phyloP scores from a whole-genome alignment of 2,113 vertebrate genomes.

The Thymallus thymallus region DNA sequence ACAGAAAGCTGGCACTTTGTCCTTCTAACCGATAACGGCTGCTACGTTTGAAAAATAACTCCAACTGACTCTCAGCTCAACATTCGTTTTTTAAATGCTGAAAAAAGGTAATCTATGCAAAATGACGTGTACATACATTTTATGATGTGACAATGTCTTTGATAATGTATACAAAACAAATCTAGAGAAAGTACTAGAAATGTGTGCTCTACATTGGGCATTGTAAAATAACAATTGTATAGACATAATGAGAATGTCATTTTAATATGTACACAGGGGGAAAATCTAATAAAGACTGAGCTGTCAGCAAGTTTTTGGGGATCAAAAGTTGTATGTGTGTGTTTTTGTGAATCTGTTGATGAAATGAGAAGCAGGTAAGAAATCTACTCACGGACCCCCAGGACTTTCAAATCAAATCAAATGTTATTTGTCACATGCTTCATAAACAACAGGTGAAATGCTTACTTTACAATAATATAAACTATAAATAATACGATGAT shows the following conservation, averaged over 20 bases:
- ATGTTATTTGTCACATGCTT: too few species aligned
- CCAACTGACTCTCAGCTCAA: neutral
- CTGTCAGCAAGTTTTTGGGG: neutral
- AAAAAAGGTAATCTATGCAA: neutral
- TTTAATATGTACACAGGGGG: neutral
- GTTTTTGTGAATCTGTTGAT: neutral
- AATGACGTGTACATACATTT: slow-evolving; percentile 1
- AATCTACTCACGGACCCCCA: too few species aligned
- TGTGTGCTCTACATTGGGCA: neutral
- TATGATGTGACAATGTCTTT: neutral
- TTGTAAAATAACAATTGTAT: slow-evolving; percentile 6
- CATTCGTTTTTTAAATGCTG: neutral
- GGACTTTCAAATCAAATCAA: too few species aligned
- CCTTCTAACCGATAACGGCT: neutral
- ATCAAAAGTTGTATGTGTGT: neutral
- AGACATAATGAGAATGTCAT: slow-evolving; percentile 1
- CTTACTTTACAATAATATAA: too few species aligned
- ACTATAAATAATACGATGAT: too few species aligned
- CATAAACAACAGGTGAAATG: too few species aligned
- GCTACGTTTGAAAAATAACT: slow-evolving; percentile 1
- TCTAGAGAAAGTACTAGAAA: slow-evolving; percentile 1
- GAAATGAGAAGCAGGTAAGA: too few species aligned
- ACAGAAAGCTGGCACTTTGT: neutral
- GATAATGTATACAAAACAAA: neutral
- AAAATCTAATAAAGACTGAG: slow-evolving; percentile 8